phyloP scores from a whole-genome alignment of 1,140 invertebrate genomes.

The Pararge aegeria region DNA sequence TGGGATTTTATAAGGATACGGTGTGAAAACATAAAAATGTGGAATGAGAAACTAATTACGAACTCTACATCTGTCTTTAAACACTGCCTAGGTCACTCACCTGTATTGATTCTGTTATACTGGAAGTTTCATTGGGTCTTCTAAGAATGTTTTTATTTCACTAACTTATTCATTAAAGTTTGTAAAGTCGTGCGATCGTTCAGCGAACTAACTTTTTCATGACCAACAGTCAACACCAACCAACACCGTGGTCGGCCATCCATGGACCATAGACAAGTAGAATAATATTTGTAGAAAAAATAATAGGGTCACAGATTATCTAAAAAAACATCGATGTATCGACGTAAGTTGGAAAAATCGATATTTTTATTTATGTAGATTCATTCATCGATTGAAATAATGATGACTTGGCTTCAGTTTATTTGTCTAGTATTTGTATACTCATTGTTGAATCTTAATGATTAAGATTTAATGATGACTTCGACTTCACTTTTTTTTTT shows the following conservation, averaged over 20 bases:
- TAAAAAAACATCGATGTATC: too few relatives aligned
- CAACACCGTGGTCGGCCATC: conserved; percentile 65
- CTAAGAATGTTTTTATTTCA: conserved; percentile 39
- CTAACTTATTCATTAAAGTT: conserved; percentile 51
- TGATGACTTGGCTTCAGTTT: too few relatives aligned
- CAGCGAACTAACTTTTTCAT: conserved; percentile 43
- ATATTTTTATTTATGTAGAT: too few relatives aligned
- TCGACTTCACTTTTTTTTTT: too few relatives aligned
- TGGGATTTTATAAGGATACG: conserved; percentile 57
- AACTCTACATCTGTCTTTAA: conserved; percentile 42
- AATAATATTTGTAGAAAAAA: not conserved
- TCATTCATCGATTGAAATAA: too few relatives aligned
- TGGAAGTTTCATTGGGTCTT: conserved; percentile 41
- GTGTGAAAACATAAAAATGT: conserved; percentile 65
- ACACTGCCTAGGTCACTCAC: conserved; percentile 18
- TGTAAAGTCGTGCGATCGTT: conserved; percentile 45
- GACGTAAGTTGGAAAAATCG: too few relatives aligned
- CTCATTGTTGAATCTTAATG: too few relatives aligned
- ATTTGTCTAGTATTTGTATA: too few relatives aligned
- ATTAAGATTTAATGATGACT: too few relatives aligned
- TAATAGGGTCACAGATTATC: not conserved
- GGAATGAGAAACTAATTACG: conserved; percentile 63
- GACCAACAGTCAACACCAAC: conserved; percentile 35
- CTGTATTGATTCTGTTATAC: conserved; percentile 28
- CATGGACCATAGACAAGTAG: conserved; percentile 51